Percentiles rank a stretch among this genome's conserved stretches.
Conservation (phyloP, 2,797 vertebrate genomes). For the Rousettus madagascariensis region DNA sequence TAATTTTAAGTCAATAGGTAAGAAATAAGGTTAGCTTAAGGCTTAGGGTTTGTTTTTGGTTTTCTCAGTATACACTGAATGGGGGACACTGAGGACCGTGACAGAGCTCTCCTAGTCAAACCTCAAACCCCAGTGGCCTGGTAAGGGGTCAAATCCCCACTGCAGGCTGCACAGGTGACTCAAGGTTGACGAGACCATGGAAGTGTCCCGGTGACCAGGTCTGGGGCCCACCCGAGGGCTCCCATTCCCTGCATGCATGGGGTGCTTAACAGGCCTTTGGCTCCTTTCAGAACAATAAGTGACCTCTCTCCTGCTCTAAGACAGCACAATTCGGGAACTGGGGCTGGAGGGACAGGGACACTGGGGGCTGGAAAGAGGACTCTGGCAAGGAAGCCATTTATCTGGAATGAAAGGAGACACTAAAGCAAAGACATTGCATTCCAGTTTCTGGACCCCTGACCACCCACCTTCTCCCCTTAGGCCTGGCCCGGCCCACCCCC, state of each 20-base stretch:
- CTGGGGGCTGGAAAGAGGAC: neutral
- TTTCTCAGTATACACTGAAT: neutral
- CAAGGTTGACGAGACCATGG: neutral
- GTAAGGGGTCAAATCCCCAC: neutral
- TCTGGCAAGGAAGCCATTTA: neutral
- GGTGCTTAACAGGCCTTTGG: neutral
- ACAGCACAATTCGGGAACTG: neutral
- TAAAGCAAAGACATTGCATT: neutral
- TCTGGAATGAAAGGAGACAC: neutral
- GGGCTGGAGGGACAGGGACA: neutral
- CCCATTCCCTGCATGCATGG: neutral
- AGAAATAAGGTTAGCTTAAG: neutral
- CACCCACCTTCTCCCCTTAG: neutral
- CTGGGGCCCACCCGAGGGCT: neutral
- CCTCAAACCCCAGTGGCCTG: neutral
- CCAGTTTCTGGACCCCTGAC: neutral
- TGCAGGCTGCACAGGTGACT: neutral
- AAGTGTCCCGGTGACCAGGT: neutral
- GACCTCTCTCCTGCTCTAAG: neutral
- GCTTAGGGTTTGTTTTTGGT: neutral
- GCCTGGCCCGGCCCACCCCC: neutral
- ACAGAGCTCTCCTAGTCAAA: neutral
- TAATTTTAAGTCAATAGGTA: neutral
- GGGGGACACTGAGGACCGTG: rapidly evolving
- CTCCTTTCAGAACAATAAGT: neutral